These are phyloP conservation scores for Thryonomys swinderianus DNA, from an alignment of 2,113 vertebrate genomes.

Conservation along the genomic window DNA sequence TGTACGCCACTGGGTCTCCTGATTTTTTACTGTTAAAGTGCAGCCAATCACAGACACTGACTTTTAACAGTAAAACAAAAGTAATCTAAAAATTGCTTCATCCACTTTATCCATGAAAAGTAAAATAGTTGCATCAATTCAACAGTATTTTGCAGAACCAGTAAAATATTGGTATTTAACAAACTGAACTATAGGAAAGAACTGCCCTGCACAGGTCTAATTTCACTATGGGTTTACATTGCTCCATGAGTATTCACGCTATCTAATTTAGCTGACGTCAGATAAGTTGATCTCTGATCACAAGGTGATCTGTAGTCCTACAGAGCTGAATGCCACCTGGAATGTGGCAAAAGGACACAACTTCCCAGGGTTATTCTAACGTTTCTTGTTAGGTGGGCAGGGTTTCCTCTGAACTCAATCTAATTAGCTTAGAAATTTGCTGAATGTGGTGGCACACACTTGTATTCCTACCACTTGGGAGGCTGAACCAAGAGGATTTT, in stretches of 20 bases:
- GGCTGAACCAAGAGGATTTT: no score
- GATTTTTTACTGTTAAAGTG: neutral
- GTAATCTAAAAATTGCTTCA: neutral
- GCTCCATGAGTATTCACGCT: neutral
- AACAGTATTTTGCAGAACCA: neutral
- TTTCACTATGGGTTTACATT: neutral
- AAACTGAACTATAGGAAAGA: neutral
- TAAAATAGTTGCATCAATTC: neutral
- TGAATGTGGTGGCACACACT: no score
- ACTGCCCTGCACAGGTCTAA: neutral
- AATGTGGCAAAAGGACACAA: neutral
- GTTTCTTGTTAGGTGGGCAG: neutral
- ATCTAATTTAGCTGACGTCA: neutral
- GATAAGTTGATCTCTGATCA: neutral
- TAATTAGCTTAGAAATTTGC: conserved; percentile 8
- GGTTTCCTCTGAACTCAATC: conserved; percentile 18
- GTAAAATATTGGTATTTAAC: neutral
- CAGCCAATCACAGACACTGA: neutral
- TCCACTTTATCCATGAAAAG: neutral
- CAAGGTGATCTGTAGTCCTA: neutral
- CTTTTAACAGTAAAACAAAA: conserved; percentile 57
- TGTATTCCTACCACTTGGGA: no score
- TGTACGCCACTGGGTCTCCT: neutral
- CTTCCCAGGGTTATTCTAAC: neutral
- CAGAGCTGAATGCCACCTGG: neutral